Conservation (phyloP, 1,140 invertebrate genomes). For the Drosophila albomicans region DNA sequence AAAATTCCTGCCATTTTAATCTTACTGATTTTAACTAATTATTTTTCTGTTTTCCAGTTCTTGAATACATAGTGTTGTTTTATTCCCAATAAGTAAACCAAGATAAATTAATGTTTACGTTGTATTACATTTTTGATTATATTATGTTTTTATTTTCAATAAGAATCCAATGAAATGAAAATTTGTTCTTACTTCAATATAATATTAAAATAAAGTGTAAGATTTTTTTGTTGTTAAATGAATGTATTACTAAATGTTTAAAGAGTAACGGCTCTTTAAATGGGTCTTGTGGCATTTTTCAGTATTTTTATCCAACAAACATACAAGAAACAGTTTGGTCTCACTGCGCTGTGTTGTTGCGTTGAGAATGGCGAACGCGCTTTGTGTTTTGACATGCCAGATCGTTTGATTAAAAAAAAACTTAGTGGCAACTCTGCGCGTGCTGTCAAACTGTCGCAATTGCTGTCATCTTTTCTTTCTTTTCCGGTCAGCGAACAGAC, state of each 20-base stretch:
- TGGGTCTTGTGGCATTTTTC: no score
- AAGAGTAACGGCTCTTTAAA: no score
- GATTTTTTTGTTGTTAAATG: no score
- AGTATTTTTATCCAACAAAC: no score
- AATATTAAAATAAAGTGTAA: no score
- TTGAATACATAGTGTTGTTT: neutral
- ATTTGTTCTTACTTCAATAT: no score
- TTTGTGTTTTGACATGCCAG: neutral
- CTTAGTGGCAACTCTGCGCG: constrained; percentile 1
- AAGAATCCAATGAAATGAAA: no score
- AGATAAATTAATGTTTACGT: no score
- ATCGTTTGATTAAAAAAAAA: neutral
- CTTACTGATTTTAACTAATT: neutral
- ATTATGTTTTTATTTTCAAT: no score
- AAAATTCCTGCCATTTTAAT: neutral
- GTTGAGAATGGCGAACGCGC: neutral
- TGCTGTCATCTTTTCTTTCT: constrained; percentile 78
- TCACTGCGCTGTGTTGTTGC: neutral
- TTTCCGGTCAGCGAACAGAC: constrained; percentile 83
- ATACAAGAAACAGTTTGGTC: neutral
- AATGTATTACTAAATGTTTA: no score
- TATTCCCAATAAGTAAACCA: neutral
- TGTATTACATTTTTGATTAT: no score
- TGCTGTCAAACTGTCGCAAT: constrained; percentile 26
- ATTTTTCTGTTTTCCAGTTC: neutral